Conservation (phyloP, 30 jellyfish, hydroid and myxozoan genomes). For the Hydractinia symbiolongicarpus region DNA sequence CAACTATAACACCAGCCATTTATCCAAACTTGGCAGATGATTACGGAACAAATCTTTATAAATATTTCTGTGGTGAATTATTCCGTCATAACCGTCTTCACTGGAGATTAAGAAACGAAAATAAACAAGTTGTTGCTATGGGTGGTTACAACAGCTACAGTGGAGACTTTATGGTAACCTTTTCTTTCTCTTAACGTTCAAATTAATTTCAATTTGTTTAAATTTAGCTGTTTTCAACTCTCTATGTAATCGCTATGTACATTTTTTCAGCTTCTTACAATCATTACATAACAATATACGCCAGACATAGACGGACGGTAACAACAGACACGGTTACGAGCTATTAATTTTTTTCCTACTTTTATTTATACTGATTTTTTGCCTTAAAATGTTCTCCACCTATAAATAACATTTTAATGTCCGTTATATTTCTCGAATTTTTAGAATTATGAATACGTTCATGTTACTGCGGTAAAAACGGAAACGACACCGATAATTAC, state of each 20-base stretch:
- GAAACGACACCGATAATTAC: not conserved
- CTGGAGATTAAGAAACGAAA: not conserved
- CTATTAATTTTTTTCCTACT: not conserved
- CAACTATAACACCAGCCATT: too few species aligned
- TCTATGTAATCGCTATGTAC: not conserved
- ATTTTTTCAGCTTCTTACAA: too few species aligned
- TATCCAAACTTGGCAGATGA: too few species aligned
- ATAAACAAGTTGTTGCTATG: constrained; percentile 2
- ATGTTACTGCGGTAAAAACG: not conserved
- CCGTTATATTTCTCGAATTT: not conserved
- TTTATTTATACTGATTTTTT: not conserved
- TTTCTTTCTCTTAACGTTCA: not conserved
- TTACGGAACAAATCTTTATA: too few species aligned
- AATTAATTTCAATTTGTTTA: not conserved
- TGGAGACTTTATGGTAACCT: not conserved
- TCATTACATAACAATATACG: too few species aligned
- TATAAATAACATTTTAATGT: not conserved
- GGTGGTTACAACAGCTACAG: not conserved
- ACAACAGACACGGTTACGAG: too few species aligned
- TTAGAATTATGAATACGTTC: not conserved
- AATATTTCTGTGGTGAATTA: not conserved
- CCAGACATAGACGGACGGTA: too few species aligned
- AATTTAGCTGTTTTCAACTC: not conserved
- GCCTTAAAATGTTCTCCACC: not conserved
- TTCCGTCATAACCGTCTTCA: not conserved